Conservation (phyloP, 1,140 invertebrate species). For the Drosophila grimshawi region DNA sequence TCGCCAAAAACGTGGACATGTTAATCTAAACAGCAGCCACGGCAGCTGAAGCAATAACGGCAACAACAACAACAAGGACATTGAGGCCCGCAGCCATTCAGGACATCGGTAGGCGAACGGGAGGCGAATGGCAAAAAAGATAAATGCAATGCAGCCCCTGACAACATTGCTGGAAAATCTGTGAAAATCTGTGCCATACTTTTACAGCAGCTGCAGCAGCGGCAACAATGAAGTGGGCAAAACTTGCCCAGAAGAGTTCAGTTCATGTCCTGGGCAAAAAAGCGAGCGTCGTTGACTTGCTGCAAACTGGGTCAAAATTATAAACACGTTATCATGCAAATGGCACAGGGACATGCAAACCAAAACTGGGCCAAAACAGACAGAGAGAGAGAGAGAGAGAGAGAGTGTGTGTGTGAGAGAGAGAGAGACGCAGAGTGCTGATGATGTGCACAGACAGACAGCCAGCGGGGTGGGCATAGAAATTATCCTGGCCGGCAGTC, state of each 20-base stretch:
- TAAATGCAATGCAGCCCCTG: constrained; percentile 57
- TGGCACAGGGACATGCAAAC: constrained; percentile 61
- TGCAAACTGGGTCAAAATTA: constrained; percentile 78
- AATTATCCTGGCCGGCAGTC: constrained; percentile 64
- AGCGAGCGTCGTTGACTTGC: constrained; percentile 24
- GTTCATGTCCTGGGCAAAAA: constrained; percentile 21
- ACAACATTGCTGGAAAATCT: constrained; percentile 42
- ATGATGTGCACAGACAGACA: constrained; percentile 30
- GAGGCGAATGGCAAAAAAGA: constrained; percentile 47
- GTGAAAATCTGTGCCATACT: constrained; percentile 53
- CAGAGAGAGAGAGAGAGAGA: constrained; percentile 5
- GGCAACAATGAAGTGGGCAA: constrained; percentile 22
- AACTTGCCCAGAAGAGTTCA: constrained; percentile 7
- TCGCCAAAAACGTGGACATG: constrained; percentile 37
- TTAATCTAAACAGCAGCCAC: constrained; percentile 47
- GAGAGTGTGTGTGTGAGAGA: background rate
- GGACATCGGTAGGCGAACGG: constrained; percentile 53
- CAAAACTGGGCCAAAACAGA: constrained; percentile 13
- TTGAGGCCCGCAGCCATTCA: constrained; percentile 70
- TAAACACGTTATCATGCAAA: constrained; percentile 82
- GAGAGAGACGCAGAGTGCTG: background rate
- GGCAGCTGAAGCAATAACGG: constrained; percentile 16
- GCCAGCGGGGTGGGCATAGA: constrained; percentile 51
- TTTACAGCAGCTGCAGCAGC: constrained; percentile 23
- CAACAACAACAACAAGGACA: constrained; percentile 32